Conservation (phyloP, 1,140 invertebrate genomes). For the Drosophila ficusphila region DNA sequence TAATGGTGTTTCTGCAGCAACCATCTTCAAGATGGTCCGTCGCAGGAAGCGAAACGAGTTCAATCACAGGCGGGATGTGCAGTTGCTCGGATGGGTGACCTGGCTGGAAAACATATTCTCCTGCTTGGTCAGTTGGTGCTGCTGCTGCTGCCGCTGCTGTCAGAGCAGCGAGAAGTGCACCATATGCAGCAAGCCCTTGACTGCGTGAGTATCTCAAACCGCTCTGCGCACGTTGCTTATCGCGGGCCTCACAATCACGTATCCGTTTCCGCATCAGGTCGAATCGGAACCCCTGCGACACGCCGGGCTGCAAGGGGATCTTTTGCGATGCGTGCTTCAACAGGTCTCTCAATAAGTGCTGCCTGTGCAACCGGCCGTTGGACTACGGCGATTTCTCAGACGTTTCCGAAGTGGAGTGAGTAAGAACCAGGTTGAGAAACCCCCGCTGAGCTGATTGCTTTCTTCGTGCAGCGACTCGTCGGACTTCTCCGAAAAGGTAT, state of each 20-base stretch:
- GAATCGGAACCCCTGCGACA: slow-evolving; percentile 85
- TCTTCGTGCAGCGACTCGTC: slow-evolving; percentile 28
- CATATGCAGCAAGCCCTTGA: slow-evolving; percentile 69
- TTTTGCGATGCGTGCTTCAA: slow-evolving; percentile 90
- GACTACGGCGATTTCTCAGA: slow-evolving; percentile 91
- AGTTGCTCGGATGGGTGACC: slow-evolving; percentile 84
- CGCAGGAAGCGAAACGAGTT: slow-evolving; percentile 87
- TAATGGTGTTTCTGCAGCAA: slow-evolving; percentile 41
- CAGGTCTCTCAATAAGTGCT: slow-evolving; percentile 90
- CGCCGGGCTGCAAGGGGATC: slow-evolving; percentile 87
- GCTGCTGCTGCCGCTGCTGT: slow-evolving; percentile 64
- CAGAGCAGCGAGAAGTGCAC: slow-evolving; percentile 66
- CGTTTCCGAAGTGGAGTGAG: slow-evolving; percentile 90
- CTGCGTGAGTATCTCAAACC: slow-evolving; percentile 38
- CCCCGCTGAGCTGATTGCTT: not conserved
- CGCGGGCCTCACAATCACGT: no score
- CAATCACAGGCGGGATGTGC: slow-evolving; percentile 83
- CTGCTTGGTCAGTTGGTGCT: slow-evolving; percentile 44
- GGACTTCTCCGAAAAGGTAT: slow-evolving; percentile 7
- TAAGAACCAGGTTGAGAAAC: not conserved
- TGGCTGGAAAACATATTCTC: slow-evolving; percentile 77
- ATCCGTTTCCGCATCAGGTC: slow-evolving; percentile 20
- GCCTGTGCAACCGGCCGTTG: slow-evolving; percentile 89
- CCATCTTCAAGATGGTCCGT: slow-evolving; percentile 89
- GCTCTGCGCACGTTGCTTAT: not conserved